phyloP scores from a whole-genome alignment of 2,113 vertebrate species.

The Cebus imitator region DNA sequence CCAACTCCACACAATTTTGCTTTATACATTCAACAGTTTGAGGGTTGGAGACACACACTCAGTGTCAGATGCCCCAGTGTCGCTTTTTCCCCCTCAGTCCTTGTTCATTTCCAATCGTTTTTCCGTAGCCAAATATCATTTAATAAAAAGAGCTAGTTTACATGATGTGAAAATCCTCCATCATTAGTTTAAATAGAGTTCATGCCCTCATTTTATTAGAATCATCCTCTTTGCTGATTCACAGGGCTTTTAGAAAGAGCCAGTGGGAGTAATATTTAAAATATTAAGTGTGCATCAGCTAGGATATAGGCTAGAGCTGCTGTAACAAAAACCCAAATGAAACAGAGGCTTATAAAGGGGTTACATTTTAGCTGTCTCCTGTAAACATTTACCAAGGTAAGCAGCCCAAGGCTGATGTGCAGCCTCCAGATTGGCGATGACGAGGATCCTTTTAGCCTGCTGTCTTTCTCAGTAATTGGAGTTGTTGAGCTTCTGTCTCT shows the following conservation, averaged over 20 bases:
- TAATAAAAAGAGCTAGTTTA: not conserved
- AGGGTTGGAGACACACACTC: not conserved
- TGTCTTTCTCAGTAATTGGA: not conserved
- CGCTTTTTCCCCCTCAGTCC: not conserved
- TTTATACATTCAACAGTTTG: not conserved
- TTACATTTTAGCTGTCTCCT: not conserved
- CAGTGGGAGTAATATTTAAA: not conserved
- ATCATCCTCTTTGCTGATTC: not conserved
- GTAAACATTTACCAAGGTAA: not conserved
- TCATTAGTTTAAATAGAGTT: not conserved
- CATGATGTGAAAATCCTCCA: not conserved
- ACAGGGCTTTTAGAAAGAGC: not conserved
- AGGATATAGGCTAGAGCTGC: not conserved
- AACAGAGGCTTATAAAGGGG: not conserved
- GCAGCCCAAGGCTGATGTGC: accelerated
- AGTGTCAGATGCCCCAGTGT: not conserved
- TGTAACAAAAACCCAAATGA: not conserved
- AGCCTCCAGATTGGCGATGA: not conserved
- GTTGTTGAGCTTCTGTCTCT: not conserved
- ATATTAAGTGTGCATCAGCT: not conserved
- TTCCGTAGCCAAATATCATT: not conserved
- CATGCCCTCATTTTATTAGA: not conserved
- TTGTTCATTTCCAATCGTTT: not conserved
- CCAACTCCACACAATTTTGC: not conserved
- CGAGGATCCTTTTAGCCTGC: not conserved